Base-by-base conservation (phyloP, 2,797 vertebrate species). In the Poecile montanus region DNA sequence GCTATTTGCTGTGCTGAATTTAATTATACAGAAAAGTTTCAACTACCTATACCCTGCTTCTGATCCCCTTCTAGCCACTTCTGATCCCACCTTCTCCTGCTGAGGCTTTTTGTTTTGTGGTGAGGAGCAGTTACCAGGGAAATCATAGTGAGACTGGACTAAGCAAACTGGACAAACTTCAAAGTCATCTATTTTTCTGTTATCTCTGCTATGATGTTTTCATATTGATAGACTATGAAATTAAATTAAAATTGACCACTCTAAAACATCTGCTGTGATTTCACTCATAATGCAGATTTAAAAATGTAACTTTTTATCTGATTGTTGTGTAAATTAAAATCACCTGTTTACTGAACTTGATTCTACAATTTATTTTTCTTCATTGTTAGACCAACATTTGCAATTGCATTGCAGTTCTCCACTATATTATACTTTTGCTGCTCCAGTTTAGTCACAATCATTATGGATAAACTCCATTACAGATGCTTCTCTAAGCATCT, bases 391-490 rank as follows among this genome's bases (percentile, higher is more conserved):
- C 54, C 36, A 86, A 63, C 51, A 56, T 75, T 89, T 88, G 14
- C 17, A 66, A 47, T 81, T 76, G 11, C 72, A 78, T 4, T 94
- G 17, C 66, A 70, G 25, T 81, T 90, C 63, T 89, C 17, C 32
- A 25, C 15, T 53, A 36, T 7, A 18, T 75, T 76, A 53, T 67
- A 62, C 23, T 85, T 70, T 54, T 66, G 10, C 72, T 86, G 45
- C 74, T 91, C 29, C 26, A 71, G 27, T 93, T 93, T 88, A 91
- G 48, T 88, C 63, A 66, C 76, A 90, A 91, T 78, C 54, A 38
- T 88, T 90, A 51, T 22, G 60, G 63, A 70, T 93, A 92, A 92
- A 93, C 88, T 70, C 72, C 53, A 74, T 93, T 93, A 79, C 10
- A 53, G 71, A 66, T 67, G 34, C 66, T 89, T 88, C 70, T 88